Percentiles rank a stretch among this genome's conserved stretches.
Evolutionary conservation across 2,797 vertebrate genomes (phyloP).

Genomic region (Bovichtus diacanthus): DNA sequence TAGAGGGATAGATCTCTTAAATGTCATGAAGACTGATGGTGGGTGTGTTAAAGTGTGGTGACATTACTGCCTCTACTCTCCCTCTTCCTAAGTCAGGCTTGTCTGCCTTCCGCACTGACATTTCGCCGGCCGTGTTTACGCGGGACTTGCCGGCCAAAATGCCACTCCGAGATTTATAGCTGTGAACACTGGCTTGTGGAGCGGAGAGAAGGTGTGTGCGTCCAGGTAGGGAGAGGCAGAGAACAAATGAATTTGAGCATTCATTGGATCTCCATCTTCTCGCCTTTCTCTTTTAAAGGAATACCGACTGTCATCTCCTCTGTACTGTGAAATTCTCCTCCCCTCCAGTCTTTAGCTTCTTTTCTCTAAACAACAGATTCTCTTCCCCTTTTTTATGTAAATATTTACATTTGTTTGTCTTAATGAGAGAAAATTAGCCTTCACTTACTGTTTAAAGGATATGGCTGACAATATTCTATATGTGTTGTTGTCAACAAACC

Average conservation of each 20-base stretch:
- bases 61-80: constrained; percentile 80
- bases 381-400: background rate
- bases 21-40: constrained; percentile 82
- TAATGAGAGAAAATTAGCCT: background rate
- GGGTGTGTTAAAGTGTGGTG: constrained; percentile 79
- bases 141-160: constrained; percentile 75
- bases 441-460: background rate
- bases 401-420: background rate
- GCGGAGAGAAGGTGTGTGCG: constrained; percentile 57
- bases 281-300: constrained; percentile 29
- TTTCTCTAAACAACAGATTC: background rate
- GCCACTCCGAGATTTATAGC: constrained; percentile 80
- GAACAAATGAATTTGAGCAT: constrained; percentile 70
- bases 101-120: constrained; percentile 80
- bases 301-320: constrained; percentile 52
- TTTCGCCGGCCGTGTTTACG: constrained; percentile 79
- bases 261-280: constrained; percentile 51
- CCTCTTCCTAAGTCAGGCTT: constrained; percentile 78
- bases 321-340: constrained; percentile 56
- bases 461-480: background rate
- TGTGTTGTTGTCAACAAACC: background rate
- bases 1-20: constrained; percentile 72
- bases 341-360: constrained; percentile 7
- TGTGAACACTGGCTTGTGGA: constrained; percentile 73
- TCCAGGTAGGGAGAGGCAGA: constrained; percentile 60